These are phyloP conservation scores for Tigriopus californicus DNA, from an alignment of 2,888 invertebrate species.

Conservation along the genomic window DNA sequence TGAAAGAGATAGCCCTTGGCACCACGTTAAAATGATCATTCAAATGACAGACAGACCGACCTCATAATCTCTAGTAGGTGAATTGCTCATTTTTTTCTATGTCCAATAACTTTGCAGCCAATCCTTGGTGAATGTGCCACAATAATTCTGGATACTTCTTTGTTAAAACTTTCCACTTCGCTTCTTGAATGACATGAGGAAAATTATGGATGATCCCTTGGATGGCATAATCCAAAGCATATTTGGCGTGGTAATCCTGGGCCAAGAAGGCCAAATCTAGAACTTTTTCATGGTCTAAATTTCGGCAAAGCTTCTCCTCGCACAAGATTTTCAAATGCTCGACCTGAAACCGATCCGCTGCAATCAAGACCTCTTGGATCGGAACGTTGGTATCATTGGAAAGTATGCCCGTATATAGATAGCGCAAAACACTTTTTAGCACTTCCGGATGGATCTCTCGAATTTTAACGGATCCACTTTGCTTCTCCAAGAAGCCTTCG, in stretches of 20 bases:
- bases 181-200: not conserved
- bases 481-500: not conserved
- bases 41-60: too few relatives aligned
- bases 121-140: slow-evolving; percentile 24
- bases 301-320: not conserved
- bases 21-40: too few relatives aligned
- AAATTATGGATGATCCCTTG: not conserved
- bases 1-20: too few relatives aligned
- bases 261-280: not conserved
- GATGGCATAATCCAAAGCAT: not conserved
- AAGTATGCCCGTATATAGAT: not conserved
- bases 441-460: not conserved
- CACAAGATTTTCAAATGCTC: not conserved
- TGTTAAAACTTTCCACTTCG: not conserved
- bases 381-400: not conserved
- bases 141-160: not conserved
- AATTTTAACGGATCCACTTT: not conserved
- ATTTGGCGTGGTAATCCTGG: not conserved
- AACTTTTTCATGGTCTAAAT: not conserved
- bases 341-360: not conserved
- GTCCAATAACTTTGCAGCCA: too few relatives aligned
- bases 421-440: not conserved
- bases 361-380: not conserved
- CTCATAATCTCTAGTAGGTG: too few relatives aligned
- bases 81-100: too few relatives aligned